Percentiles rank a stretch among this genome's conserved stretches.
Evolutionary conservation across 2,888 invertebrate genomes (phyloP).

Genomic region (Dolomedes plantarius): DNA sequence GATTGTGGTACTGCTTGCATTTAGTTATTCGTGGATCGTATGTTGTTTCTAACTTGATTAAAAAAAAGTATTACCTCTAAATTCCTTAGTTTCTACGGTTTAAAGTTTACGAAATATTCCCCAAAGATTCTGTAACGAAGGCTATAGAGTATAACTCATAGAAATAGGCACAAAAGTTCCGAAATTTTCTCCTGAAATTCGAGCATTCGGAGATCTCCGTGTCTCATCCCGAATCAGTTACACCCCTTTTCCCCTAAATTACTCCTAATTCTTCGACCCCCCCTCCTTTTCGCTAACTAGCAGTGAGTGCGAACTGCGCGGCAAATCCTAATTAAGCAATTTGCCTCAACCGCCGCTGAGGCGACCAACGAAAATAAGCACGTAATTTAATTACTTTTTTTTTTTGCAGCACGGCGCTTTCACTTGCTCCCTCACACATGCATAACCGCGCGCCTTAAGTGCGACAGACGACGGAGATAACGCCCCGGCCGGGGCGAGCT

Average conservation of each 20-base stretch:
- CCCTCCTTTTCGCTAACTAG: neutral
- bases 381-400: constrained; percentile 70
- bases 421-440: neutral
- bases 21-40: too few species aligned
- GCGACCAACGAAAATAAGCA: constrained; percentile 33
- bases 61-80: too few species aligned
- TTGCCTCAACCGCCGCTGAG: constrained; percentile 25
- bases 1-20: too few species aligned
- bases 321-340: constrained; percentile 66
- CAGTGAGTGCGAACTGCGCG: constrained; percentile 44
- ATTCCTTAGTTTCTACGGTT: too few species aligned
- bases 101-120: too few species aligned
- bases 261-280: neutral
- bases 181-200: too few species aligned
- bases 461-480: constrained; percentile 66
- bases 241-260: constrained; percentile 22
- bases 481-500: neutral
- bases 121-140: too few species aligned
- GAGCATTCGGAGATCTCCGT: too few species aligned
- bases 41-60: too few species aligned
- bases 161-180: too few species aligned
- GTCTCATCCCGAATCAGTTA: neutral
- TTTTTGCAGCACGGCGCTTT: constrained; percentile 17
- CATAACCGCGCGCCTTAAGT: neutral
- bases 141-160: too few species aligned